Evolutionary conservation across 2,797 vertebrate genomes (phyloP).

Genomic region (Phoebastria nigripes): DNA sequence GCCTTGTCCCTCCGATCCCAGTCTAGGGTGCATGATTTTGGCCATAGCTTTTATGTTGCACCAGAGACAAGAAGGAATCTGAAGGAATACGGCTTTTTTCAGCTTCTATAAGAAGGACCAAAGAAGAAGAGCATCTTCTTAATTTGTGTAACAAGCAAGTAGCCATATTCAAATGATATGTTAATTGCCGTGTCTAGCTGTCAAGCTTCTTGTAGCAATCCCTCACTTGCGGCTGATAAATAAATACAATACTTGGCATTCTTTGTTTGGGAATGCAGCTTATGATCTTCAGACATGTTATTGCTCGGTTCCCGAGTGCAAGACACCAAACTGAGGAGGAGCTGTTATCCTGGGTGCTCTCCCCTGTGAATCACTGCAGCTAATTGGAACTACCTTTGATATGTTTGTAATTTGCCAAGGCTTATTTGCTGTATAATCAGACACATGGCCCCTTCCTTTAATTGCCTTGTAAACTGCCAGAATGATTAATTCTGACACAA

Average conservation of each 20-base stretch:
- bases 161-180: not conserved
- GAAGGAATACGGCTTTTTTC: not conserved
- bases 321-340: not conserved
- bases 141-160: not conserved
- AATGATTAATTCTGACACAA: not conserved
- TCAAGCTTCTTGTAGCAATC: not conserved
- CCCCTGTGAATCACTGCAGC: not conserved
- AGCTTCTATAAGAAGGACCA: not conserved
- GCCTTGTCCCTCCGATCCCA: not conserved
- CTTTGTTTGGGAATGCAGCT: not conserved
- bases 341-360: not conserved
- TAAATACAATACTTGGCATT: not conserved
- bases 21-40: fast-evolving
- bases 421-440: slow-evolving; percentile 22
- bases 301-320: not conserved
- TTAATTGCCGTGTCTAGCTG: not conserved
- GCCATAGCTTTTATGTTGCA: not conserved
- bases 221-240: not conserved
- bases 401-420: not conserved
- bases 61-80: not conserved
- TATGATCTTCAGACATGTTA: not conserved
- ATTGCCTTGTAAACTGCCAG: not conserved
- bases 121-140: not conserved
- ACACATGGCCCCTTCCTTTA: not conserved
- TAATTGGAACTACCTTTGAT: not conserved